phyloP scores from a whole-genome alignment of 2,888 invertebrate species.

The Ectemnius lituratus region DNA sequence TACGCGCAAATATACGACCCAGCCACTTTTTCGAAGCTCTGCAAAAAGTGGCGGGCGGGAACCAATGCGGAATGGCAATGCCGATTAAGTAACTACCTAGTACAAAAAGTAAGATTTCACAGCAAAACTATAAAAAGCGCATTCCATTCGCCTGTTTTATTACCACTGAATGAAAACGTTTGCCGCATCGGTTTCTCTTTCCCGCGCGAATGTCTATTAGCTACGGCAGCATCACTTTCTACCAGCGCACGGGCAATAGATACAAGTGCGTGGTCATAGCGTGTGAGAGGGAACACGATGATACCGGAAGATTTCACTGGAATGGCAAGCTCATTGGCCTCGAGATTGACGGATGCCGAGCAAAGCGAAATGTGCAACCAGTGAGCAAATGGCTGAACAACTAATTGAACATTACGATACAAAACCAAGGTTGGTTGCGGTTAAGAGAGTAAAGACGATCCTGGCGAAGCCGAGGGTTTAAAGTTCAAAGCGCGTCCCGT shows the following conservation, averaged over 20 bases:
- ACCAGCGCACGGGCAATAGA: neutral
- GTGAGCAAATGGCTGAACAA: neutral
- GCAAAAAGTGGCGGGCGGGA: neutral
- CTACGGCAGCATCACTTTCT: conserved; percentile 2
- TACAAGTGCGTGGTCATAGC: too few species aligned
- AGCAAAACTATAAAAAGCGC: neutral
- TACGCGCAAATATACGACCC: too few species aligned
- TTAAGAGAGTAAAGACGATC: conserved; percentile 16
- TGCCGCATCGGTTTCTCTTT: conserved; percentile 4
- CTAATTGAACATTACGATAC: neutral
- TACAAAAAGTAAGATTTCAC: neutral
- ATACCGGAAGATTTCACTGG: too few species aligned
- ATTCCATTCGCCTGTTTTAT: neutral
- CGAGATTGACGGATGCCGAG: neutral
- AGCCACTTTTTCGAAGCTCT: neutral
- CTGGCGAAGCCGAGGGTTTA: neutral
- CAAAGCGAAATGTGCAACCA: neutral
- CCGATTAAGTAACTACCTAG: neutral
- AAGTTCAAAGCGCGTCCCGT: neutral
- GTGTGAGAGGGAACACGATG: too few species aligned
- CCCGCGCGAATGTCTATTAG: neutral
- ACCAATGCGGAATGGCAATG: neutral
- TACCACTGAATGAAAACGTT: conserved; percentile 2
- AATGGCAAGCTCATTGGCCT: too few species aligned
- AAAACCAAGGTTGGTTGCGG: conserved; percentile 19